Evolutionary conservation across 2,797 vertebrate genomes (phyloP).

Genomic region (Lacerta viridis): DNA sequence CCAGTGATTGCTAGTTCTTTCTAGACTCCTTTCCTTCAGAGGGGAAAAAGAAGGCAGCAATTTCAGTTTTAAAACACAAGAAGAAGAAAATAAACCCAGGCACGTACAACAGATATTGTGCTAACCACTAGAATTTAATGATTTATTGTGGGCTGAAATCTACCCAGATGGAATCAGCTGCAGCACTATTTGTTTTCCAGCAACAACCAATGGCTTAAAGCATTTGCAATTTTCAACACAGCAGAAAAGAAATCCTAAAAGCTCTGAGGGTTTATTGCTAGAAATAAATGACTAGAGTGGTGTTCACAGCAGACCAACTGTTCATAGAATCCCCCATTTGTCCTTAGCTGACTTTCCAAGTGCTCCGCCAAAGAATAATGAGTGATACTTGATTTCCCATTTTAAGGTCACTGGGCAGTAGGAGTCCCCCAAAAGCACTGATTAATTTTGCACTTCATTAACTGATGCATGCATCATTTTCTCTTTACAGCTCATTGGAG

Average conservation of each 20-base stretch:
- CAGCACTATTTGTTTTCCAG: slow-evolving; percentile 36
- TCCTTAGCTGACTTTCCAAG: slow-evolving; percentile 44
- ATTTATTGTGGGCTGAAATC: slow-evolving; percentile 51
- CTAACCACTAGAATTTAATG: slow-evolving; percentile 4
- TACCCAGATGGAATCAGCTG: slow-evolving; percentile 34
- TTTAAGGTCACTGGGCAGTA: not conserved
- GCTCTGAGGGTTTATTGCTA: slow-evolving; percentile 33
- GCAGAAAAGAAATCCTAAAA: slow-evolving; percentile 41
- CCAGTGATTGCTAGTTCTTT: slow-evolving; percentile 5
- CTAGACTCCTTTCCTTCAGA: accelerated
- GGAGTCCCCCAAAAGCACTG: not conserved
- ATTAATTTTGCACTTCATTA: slow-evolving; percentile 2
- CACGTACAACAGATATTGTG: slow-evolving; percentile 37
- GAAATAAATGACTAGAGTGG: slow-evolving; percentile 33
- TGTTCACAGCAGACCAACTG: slow-evolving; percentile 48
- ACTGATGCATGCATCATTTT: not conserved
- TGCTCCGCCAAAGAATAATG: slow-evolving; percentile 5
- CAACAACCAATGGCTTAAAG: slow-evolving; percentile 37
- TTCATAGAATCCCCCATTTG: slow-evolving; percentile 45
- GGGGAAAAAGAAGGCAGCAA: accelerated
- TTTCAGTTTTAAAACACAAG: not conserved
- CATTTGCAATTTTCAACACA: slow-evolving; percentile 5
- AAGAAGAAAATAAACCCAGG: not conserved
- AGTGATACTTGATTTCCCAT: slow-evolving; percentile 41
- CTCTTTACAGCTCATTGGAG: not conserved